These are phyloP conservation scores for Euura lappo DNA, from an alignment of 1,140 invertebrate species.

Conservation along the genomic window DNA sequence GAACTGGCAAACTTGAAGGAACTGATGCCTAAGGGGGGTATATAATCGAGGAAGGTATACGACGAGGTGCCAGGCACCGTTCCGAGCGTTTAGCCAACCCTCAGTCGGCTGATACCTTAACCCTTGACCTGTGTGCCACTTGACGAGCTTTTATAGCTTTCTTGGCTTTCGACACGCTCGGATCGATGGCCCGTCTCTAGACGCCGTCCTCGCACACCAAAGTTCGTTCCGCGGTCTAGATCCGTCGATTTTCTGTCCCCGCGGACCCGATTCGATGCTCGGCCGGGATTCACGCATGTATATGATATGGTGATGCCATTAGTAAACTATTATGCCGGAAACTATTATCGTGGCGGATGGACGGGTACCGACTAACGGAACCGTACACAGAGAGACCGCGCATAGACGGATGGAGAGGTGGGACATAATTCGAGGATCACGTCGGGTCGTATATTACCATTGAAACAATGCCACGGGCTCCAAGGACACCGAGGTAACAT, in stretches of 20 bases:
- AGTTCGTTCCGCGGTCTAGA: neutral
- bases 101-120: slow-evolving; percentile 3
- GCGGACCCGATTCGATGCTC: neutral
- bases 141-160: neutral
- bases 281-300: neutral
- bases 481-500: slow-evolving; percentile 33
- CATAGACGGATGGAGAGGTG: slow-evolving; percentile 21
- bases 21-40: neutral
- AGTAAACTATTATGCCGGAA: slow-evolving; percentile 41
- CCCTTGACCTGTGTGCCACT: neutral
- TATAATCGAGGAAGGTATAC: neutral
- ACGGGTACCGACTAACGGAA: slow-evolving; percentile 28
- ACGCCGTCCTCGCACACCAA: neutral
- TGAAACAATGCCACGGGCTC: slow-evolving; percentile 25
- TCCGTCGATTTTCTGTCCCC: neutral
- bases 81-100: neutral
- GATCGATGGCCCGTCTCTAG: neutral
- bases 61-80: neutral
- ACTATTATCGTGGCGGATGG: slow-evolving; percentile 33
- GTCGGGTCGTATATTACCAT: slow-evolving; percentile 34
- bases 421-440: slow-evolving; percentile 48
- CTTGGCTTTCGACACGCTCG: neutral
- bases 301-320: slow-evolving; percentile 29
- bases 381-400: neutral
- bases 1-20: neutral